Percentiles rank a stretch among this genome's conserved stretches.
Evolutionary conservation across 2,797 vertebrate species (phyloP).

Genomic region (Brachyrhaphis roseni): DNA sequence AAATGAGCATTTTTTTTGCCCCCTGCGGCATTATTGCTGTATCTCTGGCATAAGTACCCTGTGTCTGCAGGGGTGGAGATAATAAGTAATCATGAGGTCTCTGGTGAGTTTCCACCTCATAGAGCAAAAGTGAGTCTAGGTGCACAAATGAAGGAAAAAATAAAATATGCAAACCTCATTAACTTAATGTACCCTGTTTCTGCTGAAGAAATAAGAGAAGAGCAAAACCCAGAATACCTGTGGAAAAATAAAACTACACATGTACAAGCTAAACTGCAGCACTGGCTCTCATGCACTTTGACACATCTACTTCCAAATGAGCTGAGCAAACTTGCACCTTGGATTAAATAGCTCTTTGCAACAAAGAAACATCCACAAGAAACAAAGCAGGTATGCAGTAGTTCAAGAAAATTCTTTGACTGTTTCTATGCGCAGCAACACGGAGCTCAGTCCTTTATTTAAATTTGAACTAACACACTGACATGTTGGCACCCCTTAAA

Average conservation of each 20-base stretch:
- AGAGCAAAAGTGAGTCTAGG: not conserved
- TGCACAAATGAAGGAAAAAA: not conserved
- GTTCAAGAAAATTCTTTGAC: not conserved
- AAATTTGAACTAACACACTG: not conserved
- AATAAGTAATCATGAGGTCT: not conserved
- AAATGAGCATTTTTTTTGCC: not conserved
- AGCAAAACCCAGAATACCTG: not conserved
- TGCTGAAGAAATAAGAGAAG: not conserved
- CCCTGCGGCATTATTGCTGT: not conserved
- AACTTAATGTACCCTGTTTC: not conserved
- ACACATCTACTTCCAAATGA: slow-evolving; percentile 7
- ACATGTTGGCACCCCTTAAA: not conserved
- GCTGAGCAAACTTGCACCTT: not conserved
- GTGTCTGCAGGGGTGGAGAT: not conserved
- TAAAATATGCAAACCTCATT: not conserved
- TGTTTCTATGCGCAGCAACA: not conserved
- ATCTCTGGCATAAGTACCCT: not conserved
- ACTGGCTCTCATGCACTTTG: not conserved
- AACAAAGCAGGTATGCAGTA: not conserved
- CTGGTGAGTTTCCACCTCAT: not conserved
- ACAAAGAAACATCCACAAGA: not conserved
- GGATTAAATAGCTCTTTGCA: not conserved
- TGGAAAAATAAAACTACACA: not conserved
- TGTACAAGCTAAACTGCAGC: not conserved
- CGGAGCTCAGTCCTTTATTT: not conserved